A percentile compares a stretch with the other conserved stretches of the same genome.
Conservation (phyloP, 37 sponge, comb jelly and placozoan species). For the Oopsacas minuta region DNA sequence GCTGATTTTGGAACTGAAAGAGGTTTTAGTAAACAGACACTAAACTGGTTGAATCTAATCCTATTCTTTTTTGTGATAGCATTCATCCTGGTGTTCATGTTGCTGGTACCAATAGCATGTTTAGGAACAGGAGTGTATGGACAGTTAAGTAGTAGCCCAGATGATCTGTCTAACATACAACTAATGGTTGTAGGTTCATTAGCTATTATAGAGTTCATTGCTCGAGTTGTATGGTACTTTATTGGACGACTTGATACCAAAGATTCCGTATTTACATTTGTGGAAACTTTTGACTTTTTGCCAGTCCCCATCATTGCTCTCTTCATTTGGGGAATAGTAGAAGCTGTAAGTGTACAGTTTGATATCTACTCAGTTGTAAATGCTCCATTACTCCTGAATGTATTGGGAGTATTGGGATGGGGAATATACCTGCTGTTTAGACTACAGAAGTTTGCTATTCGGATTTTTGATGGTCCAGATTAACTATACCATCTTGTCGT, state of each 20-base stretch:
- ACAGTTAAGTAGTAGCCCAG: not conserved
- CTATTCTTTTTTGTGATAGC: not conserved
- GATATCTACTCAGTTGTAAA: not conserved
- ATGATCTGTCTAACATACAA: not conserved
- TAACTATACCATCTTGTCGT: no score
- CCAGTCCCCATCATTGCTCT: not conserved
- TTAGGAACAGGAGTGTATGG: not conserved
- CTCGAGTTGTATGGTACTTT: not conserved
- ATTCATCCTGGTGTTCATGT: not conserved
- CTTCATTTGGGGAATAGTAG: slow-evolving; percentile 15
- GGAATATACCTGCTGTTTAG: not conserved
- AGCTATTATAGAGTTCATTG: not conserved
- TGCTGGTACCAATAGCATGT: not conserved
- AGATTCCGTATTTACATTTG: not conserved
- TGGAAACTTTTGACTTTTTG: not conserved
- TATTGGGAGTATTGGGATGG: not conserved
- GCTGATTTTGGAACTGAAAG: not conserved
- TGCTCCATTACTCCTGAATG: not conserved
- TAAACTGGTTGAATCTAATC: slow-evolving; percentile 4
- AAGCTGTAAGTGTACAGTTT: not conserved
- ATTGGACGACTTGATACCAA: not conserved
- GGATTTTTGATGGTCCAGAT: not conserved
- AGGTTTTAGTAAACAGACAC: slow-evolving; percentile 2
- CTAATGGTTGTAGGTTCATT: not conserved
- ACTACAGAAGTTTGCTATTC: not conserved